Percentiles rank a stretch among this genome's conserved stretches.
Conservation (phyloP, 2,888 invertebrate species). For the Dryobota labecula region DNA sequence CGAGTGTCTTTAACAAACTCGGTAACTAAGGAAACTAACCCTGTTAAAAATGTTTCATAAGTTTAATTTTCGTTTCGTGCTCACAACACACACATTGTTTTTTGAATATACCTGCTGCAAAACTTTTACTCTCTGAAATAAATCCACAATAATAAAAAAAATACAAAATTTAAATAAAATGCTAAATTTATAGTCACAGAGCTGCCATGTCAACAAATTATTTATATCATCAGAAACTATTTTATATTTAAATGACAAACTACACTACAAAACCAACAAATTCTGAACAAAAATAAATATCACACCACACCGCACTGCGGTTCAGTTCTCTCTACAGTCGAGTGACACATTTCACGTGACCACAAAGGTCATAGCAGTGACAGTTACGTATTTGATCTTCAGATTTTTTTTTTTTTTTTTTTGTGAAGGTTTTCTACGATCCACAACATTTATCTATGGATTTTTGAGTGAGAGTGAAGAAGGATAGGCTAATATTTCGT, state of each 20-base stretch:
- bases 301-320: slow-evolving; percentile 24
- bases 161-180: neutral
- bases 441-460: no score
- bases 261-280: slow-evolving; percentile 4
- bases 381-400: slow-evolving; percentile 22
- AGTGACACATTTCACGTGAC: slow-evolving; percentile 52
- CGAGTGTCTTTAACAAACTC: neutral
- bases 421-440: neutral
- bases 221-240: neutral
- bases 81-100: neutral
- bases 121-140: neutral
- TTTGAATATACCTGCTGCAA: neutral
- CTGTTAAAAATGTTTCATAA: neutral
- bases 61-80: no score
- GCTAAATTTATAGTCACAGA: slow-evolving; percentile 16
- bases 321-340: slow-evolving; percentile 47
- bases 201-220: neutral
- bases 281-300: slow-evolving; percentile 34
- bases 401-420: slow-evolving; percentile 5
- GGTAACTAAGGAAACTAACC: neutral
- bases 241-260: slow-evolving; percentile 17
- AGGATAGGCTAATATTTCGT: neutral
- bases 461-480: neutral
- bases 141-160: neutral
- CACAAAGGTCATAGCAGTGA: slow-evolving; percentile 36